Conservation (phyloP, 2,888 invertebrate species). For the Plagodis dolabraria region DNA sequence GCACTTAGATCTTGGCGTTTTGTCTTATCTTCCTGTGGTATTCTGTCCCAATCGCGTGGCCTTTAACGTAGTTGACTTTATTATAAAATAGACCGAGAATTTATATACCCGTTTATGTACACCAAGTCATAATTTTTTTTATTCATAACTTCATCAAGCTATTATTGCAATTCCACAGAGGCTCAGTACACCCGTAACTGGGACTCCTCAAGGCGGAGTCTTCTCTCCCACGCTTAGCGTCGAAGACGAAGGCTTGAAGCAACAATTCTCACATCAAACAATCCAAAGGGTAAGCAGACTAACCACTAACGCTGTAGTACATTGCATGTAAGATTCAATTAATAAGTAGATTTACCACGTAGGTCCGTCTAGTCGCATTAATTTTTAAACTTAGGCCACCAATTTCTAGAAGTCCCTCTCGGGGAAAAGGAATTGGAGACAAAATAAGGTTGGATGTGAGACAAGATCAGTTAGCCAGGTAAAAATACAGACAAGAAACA, state of each 20-base stretch:
- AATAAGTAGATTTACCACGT: constrained; percentile 51
- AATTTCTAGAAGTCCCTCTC: constrained; percentile 81
- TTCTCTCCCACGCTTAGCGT: constrained; percentile 76
- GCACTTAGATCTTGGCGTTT: neutral
- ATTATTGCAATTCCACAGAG: constrained; percentile 59
- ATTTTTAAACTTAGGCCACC: constrained; percentile 73
- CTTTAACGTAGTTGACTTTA: too few species aligned
- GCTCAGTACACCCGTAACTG: constrained; percentile 75
- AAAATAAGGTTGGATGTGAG: constrained; percentile 82
- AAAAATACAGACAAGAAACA: constrained; percentile 64
- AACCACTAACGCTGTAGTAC: constrained; percentile 48
- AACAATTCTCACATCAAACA: constrained; percentile 78
- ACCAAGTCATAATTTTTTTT: constrained; percentile 1
- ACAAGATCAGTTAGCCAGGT: constrained; percentile 81
- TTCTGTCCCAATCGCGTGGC: too few species aligned
- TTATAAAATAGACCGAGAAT: too few species aligned
- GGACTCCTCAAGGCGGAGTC: constrained; percentile 75
- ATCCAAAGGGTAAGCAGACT: constrained; percentile 78
- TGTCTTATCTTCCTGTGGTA: too few species aligned
- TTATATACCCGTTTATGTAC: neutral
- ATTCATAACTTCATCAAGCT: constrained; percentile 7
- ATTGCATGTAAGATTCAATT: constrained; percentile 55
- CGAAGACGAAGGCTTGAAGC: constrained; percentile 78
- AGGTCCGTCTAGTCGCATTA: constrained; percentile 56
- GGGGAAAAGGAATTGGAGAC: constrained; percentile 80